Evolutionary conservation across 2,113 vertebrate genomes (phyloP), one percentile per base, ranked within the genome.

Genomic region (Xiphias gladius): DNA sequence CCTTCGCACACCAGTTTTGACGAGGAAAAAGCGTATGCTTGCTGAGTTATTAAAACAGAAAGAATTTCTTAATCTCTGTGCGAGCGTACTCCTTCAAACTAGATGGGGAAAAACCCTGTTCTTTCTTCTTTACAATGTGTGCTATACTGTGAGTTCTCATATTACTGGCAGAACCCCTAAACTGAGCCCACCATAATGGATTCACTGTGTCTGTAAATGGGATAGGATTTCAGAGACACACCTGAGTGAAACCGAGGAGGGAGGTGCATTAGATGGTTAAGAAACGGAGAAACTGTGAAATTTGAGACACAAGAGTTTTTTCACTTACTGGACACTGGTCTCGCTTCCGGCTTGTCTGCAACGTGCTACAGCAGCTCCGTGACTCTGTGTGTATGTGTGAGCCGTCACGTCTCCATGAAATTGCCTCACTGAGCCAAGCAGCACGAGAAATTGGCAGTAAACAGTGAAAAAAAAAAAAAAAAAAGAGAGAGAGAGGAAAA

Each of bases 141-240:
- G 9, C 63, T 50, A 37, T 59, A 57, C 58, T 57, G 50, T 0
- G 37, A 74, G 41, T 16, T 79, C 77, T 71, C 35, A 50, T 78
- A 62, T 76, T 12, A 39, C 63, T 8, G 26, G 19, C 37, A 46
- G 65, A 35, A 62, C 24, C 28, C 80, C 35, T 43, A 61, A 76
- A 79, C 17, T 10, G 81, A 66, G 22, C 55, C 14, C 7, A 52
- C 35, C 57, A 88, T 83, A 90, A 90, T 79, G 84, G 86, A 48
- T n/a, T 75, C 80, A 58, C 84, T 91, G 90, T 91, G 66, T 70
- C 67, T 52, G 69, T 55, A 28, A 2, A 65, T n/a, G 62, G 58
- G 72, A 24, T 89, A 35, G 54, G 59, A 46, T 89, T 90, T 84
- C 88, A 82, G 61, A 76, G 73, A 20, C 83, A 88, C 85, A 89